Evolutionary conservation across 2,797 vertebrate genomes (phyloP), one percentile per base, ranked within the genome.

Genomic region (Sus cebifrons): DNA sequence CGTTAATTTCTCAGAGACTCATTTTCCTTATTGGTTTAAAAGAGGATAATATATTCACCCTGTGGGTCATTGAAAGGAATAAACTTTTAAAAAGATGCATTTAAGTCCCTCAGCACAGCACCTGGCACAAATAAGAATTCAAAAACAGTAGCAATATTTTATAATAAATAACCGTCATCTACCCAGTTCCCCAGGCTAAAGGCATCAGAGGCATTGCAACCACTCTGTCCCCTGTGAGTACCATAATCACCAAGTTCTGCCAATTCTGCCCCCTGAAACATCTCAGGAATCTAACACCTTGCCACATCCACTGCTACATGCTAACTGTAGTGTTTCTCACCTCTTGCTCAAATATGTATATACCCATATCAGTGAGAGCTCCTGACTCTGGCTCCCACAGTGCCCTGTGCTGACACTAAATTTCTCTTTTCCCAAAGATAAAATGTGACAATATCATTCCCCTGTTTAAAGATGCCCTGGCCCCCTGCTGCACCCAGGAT

Each of bases 11-110:
- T 89, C 49, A 67, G 27, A 86, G n/a, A 18, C 17, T 86, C 13
- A 8, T 36, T 93, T 82, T 86, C 36, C 18, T 67, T 89, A 71
- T 94, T 96, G 94, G 52, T 89, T 75, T 84, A 86, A 93, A 68
- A 90, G 29, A 81, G 44, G 70, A 32, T 36, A 65, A 86, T 77
- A 44, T 73, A 77, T 93, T 84, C 73, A 91, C 65, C n/a, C 40
- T 68, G 85, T 58, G 65, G 16, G 4, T 74, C 73, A 8, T 86
- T 32, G 17, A 93, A 17, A 87, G 27, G 40, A 82, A 68, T 62
- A 92, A 68, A 67, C 36, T 65, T 49, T 71, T 49, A 6, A 73
- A 6, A 21, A 58, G n/a, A 81, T 27, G 6, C 36, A 29, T 79
- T 89, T 71, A 74, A 86, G 44, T 54, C 9, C 62, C 49, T 67